A percentile compares a stretch with the other conserved stretches of the same genome.
phyloP scores from a whole-genome alignment of 2,797 vertebrate genomes.

The Platalea minor region DNA sequence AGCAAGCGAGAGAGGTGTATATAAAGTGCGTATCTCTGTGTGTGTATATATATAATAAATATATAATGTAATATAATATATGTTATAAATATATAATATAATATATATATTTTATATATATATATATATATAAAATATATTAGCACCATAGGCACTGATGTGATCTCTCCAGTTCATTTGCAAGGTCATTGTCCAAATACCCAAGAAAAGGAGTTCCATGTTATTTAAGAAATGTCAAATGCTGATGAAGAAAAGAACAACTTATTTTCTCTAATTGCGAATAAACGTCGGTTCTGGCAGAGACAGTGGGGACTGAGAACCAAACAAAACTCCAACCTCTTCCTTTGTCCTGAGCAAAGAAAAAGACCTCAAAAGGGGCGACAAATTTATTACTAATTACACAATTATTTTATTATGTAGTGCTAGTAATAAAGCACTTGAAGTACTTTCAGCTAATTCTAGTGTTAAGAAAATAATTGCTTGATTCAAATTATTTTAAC shows the following conservation, averaged over 20 bases:
- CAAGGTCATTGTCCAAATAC: conserved; percentile 15
- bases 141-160: neutral
- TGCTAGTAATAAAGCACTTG: conserved; percentile 76
- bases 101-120: too few relatives aligned
- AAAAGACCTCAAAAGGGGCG: conserved; percentile 67
- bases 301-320: neutral
- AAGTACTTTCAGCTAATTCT: conserved; percentile 78
- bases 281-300: conserved; percentile 27
- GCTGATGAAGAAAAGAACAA: neutral
- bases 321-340: conserved; percentile 29
- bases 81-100: too few relatives aligned
- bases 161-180: neutral
- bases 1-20: rapidly evolving
- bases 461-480: conserved; percentile 83
- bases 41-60: too few relatives aligned
- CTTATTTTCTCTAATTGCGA: neutral
- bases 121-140: too few relatives aligned
- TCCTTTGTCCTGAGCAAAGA: conserved; percentile 66
- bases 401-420: conserved; percentile 78
- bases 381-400: conserved; percentile 82
- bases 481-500: conserved; percentile 82
- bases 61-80: too few relatives aligned
- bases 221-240: neutral
- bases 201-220: neutral
- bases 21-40: too few relatives aligned